Evolutionary conservation across 2,113 vertebrate genomes (phyloP), one percentile per base, ranked within the genome.

Genomic region (Strix uralensis): DNA sequence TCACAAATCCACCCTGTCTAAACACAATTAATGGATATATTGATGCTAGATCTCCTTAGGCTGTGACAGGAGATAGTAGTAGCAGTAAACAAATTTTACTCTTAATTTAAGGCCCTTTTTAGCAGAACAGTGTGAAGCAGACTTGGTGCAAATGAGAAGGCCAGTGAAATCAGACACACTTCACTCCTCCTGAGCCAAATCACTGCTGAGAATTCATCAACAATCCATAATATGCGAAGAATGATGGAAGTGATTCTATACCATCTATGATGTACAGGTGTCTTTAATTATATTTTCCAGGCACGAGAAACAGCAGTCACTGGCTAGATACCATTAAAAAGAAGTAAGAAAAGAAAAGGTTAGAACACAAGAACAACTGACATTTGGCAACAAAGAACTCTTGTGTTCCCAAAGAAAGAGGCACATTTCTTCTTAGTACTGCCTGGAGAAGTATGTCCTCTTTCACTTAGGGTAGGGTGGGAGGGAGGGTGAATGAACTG

Each of bases 201-300:
- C 88, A 87, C 92, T 93, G 93, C 93, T 95, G 88, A 93, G 92
- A 92, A 86, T 94, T 93, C 85, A 93, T 93, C 94, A 94, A 40
- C 91, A 85, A 87, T 74, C 61, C 70, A 71, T 63, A 91, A 61
- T 22, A 92, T 8, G 47, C 3, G 3, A 74, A 57, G 88, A 89
- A 95, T 22, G 57, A 86, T 81, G 83, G 81, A 94, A 89, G 44
- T 74, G 55, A 78, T 81, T 94, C 77, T 91, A 42, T 84, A 62
- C 47, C 5, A 7, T 61, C 49, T 89, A 42, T 63, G 86, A 88
- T 47, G 61, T 73, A 70, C 93, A 95, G 79, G 86, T 95, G 75
- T 90, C 90, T 95, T 96, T 92, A 93, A 93, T 90, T 95, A 73
- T 10, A 34, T 90, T 95, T 88, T 90, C 85, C 90, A 90, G 70